Evolutionary conservation across 2,797 vertebrate genomes (phyloP).

Genomic region (Gymnothorax javanicus): DNA sequence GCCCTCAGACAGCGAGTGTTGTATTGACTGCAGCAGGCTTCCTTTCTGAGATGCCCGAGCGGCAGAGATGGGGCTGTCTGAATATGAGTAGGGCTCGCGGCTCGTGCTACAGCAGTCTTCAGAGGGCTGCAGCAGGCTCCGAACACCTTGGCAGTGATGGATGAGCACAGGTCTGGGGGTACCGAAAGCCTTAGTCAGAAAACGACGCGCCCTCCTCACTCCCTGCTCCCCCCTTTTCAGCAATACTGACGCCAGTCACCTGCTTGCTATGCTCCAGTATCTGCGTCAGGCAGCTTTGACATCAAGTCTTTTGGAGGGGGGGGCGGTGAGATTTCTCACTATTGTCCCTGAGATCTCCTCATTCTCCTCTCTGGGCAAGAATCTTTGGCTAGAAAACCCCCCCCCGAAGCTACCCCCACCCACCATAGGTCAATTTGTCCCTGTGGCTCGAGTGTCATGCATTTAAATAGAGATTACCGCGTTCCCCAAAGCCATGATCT

Average conservation of each 20-base stretch:
- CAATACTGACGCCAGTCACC: not conserved
- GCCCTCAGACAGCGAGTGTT: not conserved
- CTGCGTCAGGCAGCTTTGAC: not conserved
- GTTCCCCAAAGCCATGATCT: conserved; percentile 24
- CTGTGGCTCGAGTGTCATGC: not conserved
- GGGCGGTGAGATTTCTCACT: not conserved
- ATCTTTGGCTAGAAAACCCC: not conserved
- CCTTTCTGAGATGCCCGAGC: not conserved
- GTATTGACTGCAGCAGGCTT: not conserved
- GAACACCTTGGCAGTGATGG: not conserved
- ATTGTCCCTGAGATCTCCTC: not conserved
- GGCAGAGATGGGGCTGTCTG: not conserved
- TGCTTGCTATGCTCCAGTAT: not conserved
- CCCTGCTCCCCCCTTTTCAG: not conserved
- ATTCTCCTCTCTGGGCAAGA: not conserved
- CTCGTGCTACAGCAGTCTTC: not conserved
- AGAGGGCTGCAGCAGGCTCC: not conserved
- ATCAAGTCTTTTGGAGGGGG: not conserved
- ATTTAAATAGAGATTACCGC: conserved; percentile 22
- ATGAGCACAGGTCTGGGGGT: not conserved
- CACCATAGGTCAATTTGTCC: not conserved
- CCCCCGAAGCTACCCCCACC: not conserved
- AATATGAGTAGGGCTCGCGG: not conserved
- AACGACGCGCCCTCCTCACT: not conserved
- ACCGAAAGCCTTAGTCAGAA: not conserved